Percentiles rank a stretch among this genome's conserved stretches.
Evolutionary conservation across 2,888 invertebrate species (phyloP).

Genomic region (Meiosimyza platycephala): DNA sequence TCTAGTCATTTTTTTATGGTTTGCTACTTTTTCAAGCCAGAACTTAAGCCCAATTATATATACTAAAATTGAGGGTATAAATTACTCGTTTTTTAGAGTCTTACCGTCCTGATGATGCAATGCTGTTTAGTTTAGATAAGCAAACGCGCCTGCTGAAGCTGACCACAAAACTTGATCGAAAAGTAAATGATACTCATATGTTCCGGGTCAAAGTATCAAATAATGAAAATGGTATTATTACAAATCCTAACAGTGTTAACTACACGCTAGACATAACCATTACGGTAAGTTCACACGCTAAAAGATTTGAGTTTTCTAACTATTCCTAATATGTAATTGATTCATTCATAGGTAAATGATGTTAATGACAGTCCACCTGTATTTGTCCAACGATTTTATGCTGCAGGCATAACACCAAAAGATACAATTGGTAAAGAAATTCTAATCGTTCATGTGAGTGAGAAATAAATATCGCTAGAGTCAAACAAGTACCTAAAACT

Average conservation of each 20-base stretch:
- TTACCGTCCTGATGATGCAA: constrained; percentile 43
- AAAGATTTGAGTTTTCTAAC: too few relatives aligned
- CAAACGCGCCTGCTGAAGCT: constrained; percentile 64
- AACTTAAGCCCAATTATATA: too few relatives aligned
- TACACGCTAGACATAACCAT: constrained; percentile 41
- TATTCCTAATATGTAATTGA: not conserved
- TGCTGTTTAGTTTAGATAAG: constrained; percentile 60
- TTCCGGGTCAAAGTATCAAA: constrained; percentile 70
- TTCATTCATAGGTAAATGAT: constrained; percentile 70
- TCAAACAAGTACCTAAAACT: not conserved
- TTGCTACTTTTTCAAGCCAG: too few relatives aligned
- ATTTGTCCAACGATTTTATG: constrained; percentile 69
- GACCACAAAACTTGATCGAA: constrained; percentile 67
- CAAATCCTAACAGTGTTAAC: constrained; percentile 43
- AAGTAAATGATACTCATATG: constrained; percentile 61
- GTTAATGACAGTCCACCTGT: constrained; percentile 71
- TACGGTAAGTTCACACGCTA: constrained; percentile 15
- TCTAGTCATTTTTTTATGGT: too few relatives aligned
- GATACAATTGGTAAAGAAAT: constrained; percentile 68
- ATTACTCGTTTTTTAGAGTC: constrained; percentile 37
- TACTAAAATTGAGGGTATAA: too few relatives aligned
- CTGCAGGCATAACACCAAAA: constrained; percentile 69
- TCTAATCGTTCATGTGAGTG: constrained; percentile 68
- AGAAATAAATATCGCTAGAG: too few relatives aligned
- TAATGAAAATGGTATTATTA: constrained; percentile 52